Evolutionary conservation across 2,113 vertebrate species (phyloP), one percentile per base, ranked within the genome.

Genomic region (Sylvietta virens): DNA sequence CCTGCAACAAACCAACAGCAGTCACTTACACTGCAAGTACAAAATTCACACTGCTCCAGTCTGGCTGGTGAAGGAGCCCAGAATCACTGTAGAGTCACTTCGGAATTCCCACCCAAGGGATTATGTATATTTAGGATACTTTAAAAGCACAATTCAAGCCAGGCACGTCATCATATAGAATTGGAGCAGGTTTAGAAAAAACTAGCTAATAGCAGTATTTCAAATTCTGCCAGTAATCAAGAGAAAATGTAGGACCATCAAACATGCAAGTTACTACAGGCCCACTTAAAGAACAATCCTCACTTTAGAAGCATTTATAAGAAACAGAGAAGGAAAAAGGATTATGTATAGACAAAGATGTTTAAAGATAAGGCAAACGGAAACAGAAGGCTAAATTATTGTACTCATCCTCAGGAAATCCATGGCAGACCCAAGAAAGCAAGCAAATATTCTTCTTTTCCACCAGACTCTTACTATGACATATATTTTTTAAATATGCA

Each of bases 131-230:
- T 88, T 45, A 24, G 13, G 12, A 19, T 17, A 50, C 3, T 1
- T 71, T 87, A n/a, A 83, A 88, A 57, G 5, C 13, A 78, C 62
- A 88, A 48, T 31, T 73, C 47, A 73, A 70, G 23, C 13, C 47
- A 84, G 60, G 1, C 4, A 48, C 0, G 0, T 6, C 30, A 7
- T 50, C n/a, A 21, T 10, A 27, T 9, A 19, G 20, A 73, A 30
- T 3, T n/a, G 7, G 7, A 73, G 58, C 7, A 72, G 19, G 26
- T 28, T 88, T 58, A 16, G 6, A 53, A 57, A 87, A 86, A 69
- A 12, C 1, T 13, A 16, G 3, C 11, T 76, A 17, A 69, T 54
- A 65, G 37, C 13, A 15, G 9, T 19, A 18, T 35, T 57, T 77
- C 53, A 72, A 85, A 71, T 44, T 57, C 48, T 81, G 33, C 26